Evolutionary conservation across 2,797 vertebrate genomes (phyloP), one percentile per base, ranked within the genome.

Genomic region (Bradypus variegatus): DNA sequence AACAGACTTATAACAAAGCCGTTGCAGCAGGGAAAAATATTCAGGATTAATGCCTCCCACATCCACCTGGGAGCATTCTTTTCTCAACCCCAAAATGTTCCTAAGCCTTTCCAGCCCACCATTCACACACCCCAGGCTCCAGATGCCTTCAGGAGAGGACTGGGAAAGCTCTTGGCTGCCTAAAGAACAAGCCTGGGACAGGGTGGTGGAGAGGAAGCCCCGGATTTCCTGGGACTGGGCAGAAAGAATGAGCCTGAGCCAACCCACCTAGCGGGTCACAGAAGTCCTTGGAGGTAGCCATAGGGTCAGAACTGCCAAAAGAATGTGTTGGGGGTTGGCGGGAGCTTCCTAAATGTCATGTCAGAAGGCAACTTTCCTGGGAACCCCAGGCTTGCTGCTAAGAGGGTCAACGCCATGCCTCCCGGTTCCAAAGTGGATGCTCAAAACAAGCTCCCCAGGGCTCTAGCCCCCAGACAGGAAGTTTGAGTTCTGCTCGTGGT

Each of bases 41-140:
- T 96, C 91, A 72, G 90, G 94, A 95, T 97, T 91, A 95, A 95
- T 89, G 60, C 91, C 90, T 95, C 89, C 95, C 2, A 15, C 89
- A 91, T 95, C 91, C 94, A 92, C 12, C 85, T 84, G 0, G 0
- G 75, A 92, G 78, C 67, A 81, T 95, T 95, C 93, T 96, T 93
- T 88, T 83, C 45, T 93, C 86, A 48, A 80, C 72, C 91, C 86
- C 12, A 33, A 78, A 94, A 86, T 81, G 90, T 89, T 78, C 76
- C 50, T 50, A 50, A 93, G 91, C 93, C 95, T 94, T 95, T 91
- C 95, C n/a, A 48, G 95, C 92, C 76, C 72, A 89, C 90, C 73
- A 77, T 2, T 89, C 95, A 87, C 67, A 94, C 31, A 33, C 67
- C 33, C n/a, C 33, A 90, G 93, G 58, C 86, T 90, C 92, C 55